Evolutionary conservation across 2,113 vertebrate species (phyloP).

Genomic region (Pedionomus torquatus): DNA sequence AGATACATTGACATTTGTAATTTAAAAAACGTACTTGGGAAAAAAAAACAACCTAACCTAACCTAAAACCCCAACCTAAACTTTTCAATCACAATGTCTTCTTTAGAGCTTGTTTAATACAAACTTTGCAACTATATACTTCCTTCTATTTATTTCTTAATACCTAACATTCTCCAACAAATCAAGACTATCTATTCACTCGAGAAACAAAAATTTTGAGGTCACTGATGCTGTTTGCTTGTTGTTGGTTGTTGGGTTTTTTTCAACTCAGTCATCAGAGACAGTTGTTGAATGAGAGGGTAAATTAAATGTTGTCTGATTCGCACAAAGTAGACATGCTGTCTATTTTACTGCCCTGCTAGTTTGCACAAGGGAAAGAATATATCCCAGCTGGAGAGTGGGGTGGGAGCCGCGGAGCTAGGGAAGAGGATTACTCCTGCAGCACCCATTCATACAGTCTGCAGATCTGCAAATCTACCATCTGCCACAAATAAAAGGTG

Average conservation of each 20-base stretch:
- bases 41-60: not conserved
- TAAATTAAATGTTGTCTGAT: constrained; percentile 12
- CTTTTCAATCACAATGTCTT: not conserved
- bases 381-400: not conserved
- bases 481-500: constrained; percentile 8
- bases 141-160: not conserved
- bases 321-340: not conserved
- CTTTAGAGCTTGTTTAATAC: not conserved
- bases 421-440: not conserved
- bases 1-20: not conserved
- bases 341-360: not conserved
- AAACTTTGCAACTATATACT: not conserved
- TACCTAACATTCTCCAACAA: not conserved
- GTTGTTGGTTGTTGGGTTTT: not conserved
- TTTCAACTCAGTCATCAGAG: not conserved
- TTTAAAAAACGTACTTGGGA: not conserved
- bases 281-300: not conserved
- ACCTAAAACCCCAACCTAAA: not conserved
- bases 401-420: rapidly evolving
- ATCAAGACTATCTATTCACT: not conserved
- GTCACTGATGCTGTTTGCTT: not conserved
- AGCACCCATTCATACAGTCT: not conserved
- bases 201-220: not conserved
- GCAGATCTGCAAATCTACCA: not conserved
- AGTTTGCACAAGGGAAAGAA: constrained; percentile 20